These are phyloP conservation scores for Cichladusa arquata DNA, from an alignment of 2,113 vertebrate species.

Conservation along the genomic window DNA sequence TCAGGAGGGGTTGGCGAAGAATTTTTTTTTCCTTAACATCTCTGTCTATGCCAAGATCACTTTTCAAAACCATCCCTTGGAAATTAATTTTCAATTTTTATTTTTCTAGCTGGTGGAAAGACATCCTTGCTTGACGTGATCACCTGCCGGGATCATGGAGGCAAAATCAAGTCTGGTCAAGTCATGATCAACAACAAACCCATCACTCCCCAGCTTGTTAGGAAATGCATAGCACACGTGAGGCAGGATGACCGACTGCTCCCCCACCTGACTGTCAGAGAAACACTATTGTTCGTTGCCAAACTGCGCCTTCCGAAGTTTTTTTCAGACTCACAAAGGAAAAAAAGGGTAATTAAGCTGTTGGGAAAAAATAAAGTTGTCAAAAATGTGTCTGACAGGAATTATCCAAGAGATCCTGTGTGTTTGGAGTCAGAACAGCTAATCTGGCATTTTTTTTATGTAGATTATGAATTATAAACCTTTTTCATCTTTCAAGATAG, in stretches of 20 bases:
- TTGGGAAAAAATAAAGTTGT: constrained; percentile 58
- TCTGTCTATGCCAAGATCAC: background rate
- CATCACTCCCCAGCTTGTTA: constrained; percentile 83
- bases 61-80: background rate
- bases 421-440: constrained; percentile 51
- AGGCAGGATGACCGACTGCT: constrained; percentile 91
- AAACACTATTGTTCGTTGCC: constrained; percentile 88
- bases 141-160: constrained; percentile 85
- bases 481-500: constrained; percentile 42
- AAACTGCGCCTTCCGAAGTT: constrained; percentile 87
- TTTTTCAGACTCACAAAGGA: constrained; percentile 85
- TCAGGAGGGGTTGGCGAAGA: rapidly evolving
- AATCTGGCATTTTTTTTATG: constrained; percentile 51
- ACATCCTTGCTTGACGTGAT: constrained; percentile 91
- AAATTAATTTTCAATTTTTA: background rate
- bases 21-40: background rate
- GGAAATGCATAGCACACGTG: constrained; percentile 88
- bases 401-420: constrained; percentile 28
- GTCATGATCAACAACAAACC: constrained; percentile 84
- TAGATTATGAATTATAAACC: constrained; percentile 51
- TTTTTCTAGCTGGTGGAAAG: constrained; percentile 83
- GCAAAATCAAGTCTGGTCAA: constrained; percentile 81
- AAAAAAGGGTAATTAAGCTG: constrained; percentile 85
- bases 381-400: constrained; percentile 54
- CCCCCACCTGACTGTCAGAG: constrained; percentile 89